Conservation (phyloP, 2,113 vertebrate species). For the Cisticola juncidis region DNA sequence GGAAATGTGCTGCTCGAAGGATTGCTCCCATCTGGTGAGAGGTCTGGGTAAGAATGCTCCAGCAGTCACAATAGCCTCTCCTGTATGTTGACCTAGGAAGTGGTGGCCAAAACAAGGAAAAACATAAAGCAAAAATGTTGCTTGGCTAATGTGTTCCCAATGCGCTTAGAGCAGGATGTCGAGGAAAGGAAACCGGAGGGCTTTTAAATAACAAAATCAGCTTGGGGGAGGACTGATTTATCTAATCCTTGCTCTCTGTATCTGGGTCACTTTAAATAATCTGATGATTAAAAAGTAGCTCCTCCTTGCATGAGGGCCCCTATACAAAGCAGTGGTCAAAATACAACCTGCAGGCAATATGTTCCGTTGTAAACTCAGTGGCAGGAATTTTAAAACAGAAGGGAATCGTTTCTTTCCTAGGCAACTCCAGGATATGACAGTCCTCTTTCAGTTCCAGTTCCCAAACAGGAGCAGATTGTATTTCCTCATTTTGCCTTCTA, state of each 20-base stretch:
- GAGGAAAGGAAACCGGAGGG: constrained; percentile 27
- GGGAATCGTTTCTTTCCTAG: not conserved
- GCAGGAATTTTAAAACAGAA: not conserved
- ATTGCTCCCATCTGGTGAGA: not conserved
- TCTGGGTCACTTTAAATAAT: constrained; percentile 68
- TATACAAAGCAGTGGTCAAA: not conserved
- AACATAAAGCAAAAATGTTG: not conserved
- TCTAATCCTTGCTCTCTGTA: constrained; percentile 55
- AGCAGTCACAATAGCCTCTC: not conserved
- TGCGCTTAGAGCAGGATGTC: constrained; percentile 13
- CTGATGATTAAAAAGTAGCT: constrained; percentile 38
- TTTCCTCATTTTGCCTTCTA: not conserved
- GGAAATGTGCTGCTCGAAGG: not conserved
- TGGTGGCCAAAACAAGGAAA: not conserved
- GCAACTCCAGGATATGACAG: not conserved
- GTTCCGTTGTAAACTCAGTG: accelerated
- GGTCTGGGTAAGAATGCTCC: accelerated
- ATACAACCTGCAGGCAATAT: not conserved
- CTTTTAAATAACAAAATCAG: constrained; percentile 65
- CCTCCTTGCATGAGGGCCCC: not conserved
- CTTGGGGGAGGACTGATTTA: constrained; percentile 29
- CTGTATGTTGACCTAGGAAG: not conserved
- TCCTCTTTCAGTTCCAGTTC: not conserved
- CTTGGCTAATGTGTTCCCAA: not conserved
- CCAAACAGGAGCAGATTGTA: not conserved